Percentiles rank a stretch among this genome's conserved stretches.
Evolutionary conservation across 1,140 invertebrate genomes (phyloP).

Genomic region (Drosophila pseudoananassae): DNA sequence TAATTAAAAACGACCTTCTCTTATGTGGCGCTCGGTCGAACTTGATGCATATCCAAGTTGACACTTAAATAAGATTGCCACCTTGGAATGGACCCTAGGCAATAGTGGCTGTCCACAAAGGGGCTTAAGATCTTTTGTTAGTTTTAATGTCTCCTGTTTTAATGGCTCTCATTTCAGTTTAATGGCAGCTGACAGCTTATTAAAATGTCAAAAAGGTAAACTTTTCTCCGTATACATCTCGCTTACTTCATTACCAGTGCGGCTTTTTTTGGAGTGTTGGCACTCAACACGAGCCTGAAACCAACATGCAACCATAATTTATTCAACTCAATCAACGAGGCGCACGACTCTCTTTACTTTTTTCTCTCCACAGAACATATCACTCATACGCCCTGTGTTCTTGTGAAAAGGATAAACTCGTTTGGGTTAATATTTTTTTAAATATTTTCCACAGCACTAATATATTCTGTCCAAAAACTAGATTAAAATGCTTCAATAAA

Average conservation of each 20-base stretch:
- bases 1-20: not conserved
- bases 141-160: slow-evolving; percentile 26
- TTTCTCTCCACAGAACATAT: slow-evolving; percentile 39
- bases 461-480: slow-evolving; percentile 26
- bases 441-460: slow-evolving; percentile 12
- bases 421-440: slow-evolving; percentile 46
- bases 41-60: slow-evolving; percentile 28
- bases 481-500: slow-evolving; percentile 35
- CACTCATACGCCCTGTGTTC: slow-evolving; percentile 56
- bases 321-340: slow-evolving; percentile 72
- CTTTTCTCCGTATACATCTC: slow-evolving; percentile 14
- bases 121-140: slow-evolving; percentile 26
- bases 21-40: not conserved
- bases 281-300: slow-evolving; percentile 31
- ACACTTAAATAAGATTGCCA: slow-evolving; percentile 18
- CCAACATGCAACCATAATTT: slow-evolving; percentile 66
- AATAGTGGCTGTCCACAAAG: slow-evolving; percentile 13
- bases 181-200: slow-evolving; percentile 69
- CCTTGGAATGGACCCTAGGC: not conserved
- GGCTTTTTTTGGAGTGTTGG: slow-evolving; percentile 5
- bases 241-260: slow-evolving; percentile 40
- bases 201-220: slow-evolving; percentile 60
- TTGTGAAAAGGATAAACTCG: slow-evolving; percentile 25
- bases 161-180: slow-evolving; percentile 19
- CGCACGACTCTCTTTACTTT: slow-evolving; percentile 2